phyloP scores from a whole-genome alignment of 2,113 vertebrate species.

The Probosciger aterrimus region DNA sequence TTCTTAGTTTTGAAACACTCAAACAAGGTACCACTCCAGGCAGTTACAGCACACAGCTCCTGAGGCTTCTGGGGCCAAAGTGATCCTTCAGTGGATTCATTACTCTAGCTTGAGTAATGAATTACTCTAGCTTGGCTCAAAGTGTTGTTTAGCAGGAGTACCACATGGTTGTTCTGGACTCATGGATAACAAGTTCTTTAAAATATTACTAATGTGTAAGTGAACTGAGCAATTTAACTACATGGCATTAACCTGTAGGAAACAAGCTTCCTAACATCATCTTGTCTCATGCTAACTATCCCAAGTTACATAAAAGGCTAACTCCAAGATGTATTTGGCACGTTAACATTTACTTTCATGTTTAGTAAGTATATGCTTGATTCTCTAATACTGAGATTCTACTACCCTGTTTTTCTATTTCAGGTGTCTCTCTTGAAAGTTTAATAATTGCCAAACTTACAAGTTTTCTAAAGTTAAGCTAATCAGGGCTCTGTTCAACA shows the following conservation, averaged over 20 bases:
- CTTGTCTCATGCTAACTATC: neutral
- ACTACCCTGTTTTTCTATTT: constrained; percentile 32
- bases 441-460: constrained; percentile 20
- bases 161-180: neutral
- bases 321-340: neutral
- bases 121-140: neutral
- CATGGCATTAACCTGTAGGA: neutral
- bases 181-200: neutral
- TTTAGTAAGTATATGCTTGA: neutral
- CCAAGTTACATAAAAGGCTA: neutral
- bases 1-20: neutral
- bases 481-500: neutral
- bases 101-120: neutral
- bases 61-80: neutral
- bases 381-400: constrained; percentile 22
- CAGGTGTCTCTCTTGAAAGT: constrained; percentile 48
- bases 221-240: neutral
- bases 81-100: neutral
- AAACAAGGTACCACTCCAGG: neutral
- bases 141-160: neutral
- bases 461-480: neutral
- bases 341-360: neutral
- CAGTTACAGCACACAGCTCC: neutral
- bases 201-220: neutral
- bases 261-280: neutral